Percentiles rank a stretch among this genome's conserved stretches.
These are phyloP conservation scores for Hofmannophila pseudospretella DNA, from an alignment of 2,888 invertebrate species.

Conservation along the genomic window DNA sequence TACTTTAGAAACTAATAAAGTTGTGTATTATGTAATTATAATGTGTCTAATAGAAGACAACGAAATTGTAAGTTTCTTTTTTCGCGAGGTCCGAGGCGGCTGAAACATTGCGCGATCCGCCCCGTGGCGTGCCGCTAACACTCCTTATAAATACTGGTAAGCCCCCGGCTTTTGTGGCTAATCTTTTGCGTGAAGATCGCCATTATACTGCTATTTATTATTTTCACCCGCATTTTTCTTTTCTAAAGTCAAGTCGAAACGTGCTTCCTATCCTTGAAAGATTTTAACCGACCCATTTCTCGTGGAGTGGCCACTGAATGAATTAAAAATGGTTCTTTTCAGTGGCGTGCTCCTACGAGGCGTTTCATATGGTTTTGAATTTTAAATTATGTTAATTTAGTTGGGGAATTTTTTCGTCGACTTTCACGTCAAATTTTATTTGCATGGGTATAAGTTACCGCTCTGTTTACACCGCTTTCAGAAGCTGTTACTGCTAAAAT, in stretches of 20 bases:
- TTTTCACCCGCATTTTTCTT: constrained; percentile 64
- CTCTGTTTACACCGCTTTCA: constrained; percentile 11
- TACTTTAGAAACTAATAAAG: too few relatives aligned
- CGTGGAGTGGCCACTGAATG: constrained; percentile 44
- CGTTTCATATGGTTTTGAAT: constrained; percentile 61
- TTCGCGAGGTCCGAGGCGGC: constrained; percentile 23
- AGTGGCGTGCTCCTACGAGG: constrained; percentile 52
- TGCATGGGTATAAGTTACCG: constrained; percentile 23
- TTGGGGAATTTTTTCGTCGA: constrained; percentile 34
- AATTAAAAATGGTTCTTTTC: constrained; percentile 60
- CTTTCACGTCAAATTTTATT: constrained; percentile 30
- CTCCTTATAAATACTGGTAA: constrained; percentile 76
- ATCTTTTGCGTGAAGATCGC: constrained; percentile 75
- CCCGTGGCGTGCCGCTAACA: constrained; percentile 63
- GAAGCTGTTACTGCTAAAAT: constrained; percentile 12
- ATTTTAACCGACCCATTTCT: constrained; percentile 41
- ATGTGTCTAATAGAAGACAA: constrained; percentile 5
- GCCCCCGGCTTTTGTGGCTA: constrained; percentile 72
- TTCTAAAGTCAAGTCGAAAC: constrained; percentile 60
- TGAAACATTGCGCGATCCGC: constrained; percentile 17
- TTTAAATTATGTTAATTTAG: constrained; percentile 60
- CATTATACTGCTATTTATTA: constrained; percentile 75
- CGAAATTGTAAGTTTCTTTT: constrained; percentile 25
- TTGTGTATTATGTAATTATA: too few relatives aligned
- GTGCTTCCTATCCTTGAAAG: constrained; percentile 54